These are phyloP conservation scores for Nylanderia fulva DNA, from an alignment of 1,140 invertebrate genomes.

Conservation along the genomic window DNA sequence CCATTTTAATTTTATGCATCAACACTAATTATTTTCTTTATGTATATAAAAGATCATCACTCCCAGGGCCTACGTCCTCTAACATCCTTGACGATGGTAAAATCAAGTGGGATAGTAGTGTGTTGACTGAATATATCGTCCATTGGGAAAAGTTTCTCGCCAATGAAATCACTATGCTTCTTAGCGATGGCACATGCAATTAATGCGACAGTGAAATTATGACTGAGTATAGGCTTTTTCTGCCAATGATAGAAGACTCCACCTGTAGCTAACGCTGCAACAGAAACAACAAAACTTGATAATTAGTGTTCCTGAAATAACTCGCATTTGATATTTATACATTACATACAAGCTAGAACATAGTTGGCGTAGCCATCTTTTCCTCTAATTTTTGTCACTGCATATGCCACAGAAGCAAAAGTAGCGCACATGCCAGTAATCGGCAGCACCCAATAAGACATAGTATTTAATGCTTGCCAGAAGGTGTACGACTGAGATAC, in stretches of 20 bases:
- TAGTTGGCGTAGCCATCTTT: slow-evolving; percentile 88
- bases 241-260: background rate
- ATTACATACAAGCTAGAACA: slow-evolving; percentile 74
- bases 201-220: background rate
- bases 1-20: background rate
- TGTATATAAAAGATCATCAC: background rate
- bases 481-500: slow-evolving; percentile 87
- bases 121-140: background rate
- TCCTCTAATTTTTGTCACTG: slow-evolving; percentile 87
- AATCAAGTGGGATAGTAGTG: background rate
- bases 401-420: slow-evolving; percentile 88
- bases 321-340: background rate
- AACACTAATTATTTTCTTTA: background rate
- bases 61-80: slow-evolving; percentile 7
- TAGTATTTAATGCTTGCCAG: slow-evolving; percentile 82
- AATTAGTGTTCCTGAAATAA: background rate
- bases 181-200: background rate
- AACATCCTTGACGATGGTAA: background rate
- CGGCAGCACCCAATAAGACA: slow-evolving; percentile 87
- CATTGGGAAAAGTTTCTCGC: background rate
- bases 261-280: slow-evolving; percentile 17
- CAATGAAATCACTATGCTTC: background rate
- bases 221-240: background rate
- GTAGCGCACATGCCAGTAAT: slow-evolving; percentile 88
- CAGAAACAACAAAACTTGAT: slow-evolving; percentile 38